Percentiles rank a stretch among this genome's conserved stretches.
Evolutionary conservation across 2,113 vertebrate genomes (phyloP).

Genomic region (Talpa occidentalis): DNA sequence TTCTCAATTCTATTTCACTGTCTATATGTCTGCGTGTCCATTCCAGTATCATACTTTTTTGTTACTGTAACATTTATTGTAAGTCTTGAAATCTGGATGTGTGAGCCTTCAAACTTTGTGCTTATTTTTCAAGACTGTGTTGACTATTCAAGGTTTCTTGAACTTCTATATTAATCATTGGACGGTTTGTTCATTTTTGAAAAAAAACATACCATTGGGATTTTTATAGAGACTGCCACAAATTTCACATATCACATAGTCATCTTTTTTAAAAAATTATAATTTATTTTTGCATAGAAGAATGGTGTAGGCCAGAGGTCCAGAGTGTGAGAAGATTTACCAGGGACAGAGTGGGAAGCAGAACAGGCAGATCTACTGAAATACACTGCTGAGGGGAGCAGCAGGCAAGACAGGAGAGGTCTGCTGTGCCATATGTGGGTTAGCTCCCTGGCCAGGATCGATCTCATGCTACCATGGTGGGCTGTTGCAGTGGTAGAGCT

Average conservation of each 20-base stretch:
- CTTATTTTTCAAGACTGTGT: not conserved
- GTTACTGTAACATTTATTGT: not conserved
- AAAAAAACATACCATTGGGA: not conserved
- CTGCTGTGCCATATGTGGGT: too few relatives aligned
- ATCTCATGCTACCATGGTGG: too few relatives aligned
- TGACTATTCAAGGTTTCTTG: not conserved
- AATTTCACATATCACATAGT: not conserved
- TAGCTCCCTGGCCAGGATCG: too few relatives aligned
- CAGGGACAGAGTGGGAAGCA: too few relatives aligned
- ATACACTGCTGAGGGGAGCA: too few relatives aligned
- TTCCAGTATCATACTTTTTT: not conserved
- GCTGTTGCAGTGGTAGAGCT: too few relatives aligned
- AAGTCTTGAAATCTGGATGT: not conserved
- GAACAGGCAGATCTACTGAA: too few relatives aligned
- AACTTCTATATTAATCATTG: not conserved
- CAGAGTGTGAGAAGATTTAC: too few relatives aligned
- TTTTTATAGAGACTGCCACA: not conserved
- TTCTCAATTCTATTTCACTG: not conserved
- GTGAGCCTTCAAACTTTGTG: not conserved
- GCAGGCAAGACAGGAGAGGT: too few relatives aligned
- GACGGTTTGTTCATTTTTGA: not conserved
- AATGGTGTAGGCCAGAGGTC: too few relatives aligned
- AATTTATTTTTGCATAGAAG: not conserved
- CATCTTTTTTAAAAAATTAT: not conserved
- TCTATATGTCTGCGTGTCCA: not conserved